phyloP scores from a whole-genome alignment of 2,888 invertebrate species.

The Plebejus argus region DNA sequence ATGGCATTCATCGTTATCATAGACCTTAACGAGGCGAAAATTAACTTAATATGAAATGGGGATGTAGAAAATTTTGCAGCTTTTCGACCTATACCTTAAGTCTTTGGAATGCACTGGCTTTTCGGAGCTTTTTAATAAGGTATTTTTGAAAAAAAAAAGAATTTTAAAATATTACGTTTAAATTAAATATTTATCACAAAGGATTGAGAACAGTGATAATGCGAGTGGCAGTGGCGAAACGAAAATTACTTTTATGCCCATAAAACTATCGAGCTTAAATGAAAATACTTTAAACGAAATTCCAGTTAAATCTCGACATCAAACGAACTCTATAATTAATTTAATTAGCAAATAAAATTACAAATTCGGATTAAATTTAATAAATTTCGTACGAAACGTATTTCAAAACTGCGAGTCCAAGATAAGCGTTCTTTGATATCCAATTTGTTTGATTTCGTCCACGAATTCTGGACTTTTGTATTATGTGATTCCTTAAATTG shows the following conservation, averaged over 20 bases:
- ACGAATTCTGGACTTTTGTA: not conserved
- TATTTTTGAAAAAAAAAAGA: no score
- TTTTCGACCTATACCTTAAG: no score
- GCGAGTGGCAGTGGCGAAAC: not conserved
- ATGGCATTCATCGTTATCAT: no score
- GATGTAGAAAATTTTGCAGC: no score
- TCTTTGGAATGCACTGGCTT: no score
- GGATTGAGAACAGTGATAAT: no score
- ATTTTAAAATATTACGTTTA: no score
- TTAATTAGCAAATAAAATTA: conserved; percentile 10
- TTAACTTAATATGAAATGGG: no score
- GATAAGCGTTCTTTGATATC: conserved; percentile 17
- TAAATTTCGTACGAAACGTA: not conserved
- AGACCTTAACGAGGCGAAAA: no score
- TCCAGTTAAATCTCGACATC: not conserved
- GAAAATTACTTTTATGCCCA: not conserved
- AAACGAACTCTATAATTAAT: conserved; percentile 13
- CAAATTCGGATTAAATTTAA: not conserved
- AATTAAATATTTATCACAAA: no score
- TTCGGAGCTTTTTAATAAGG: no score
- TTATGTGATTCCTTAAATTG: not conserved
- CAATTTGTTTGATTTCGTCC: conserved; percentile 15
- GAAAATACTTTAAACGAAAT: not conserved
- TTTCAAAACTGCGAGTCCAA: not conserved
- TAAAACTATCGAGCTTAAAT: not conserved